These are phyloP conservation scores for Pelosia muscerda DNA, from an alignment of 2,888 invertebrate species.

Conservation along the genomic window DNA sequence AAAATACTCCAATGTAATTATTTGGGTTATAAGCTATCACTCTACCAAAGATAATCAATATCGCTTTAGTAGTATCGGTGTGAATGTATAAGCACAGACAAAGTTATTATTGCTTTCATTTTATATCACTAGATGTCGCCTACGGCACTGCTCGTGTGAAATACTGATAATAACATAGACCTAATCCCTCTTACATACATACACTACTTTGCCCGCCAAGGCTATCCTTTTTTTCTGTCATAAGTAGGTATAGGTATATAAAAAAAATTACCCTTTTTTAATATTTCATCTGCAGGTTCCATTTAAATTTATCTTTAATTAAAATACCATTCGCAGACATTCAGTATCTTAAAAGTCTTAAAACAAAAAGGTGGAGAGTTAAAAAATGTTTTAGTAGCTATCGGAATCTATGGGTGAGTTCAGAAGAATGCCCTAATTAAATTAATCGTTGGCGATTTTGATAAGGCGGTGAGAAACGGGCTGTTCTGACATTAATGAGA, in stretches of 20 bases:
- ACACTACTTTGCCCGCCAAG: background rate
- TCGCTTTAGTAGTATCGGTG: too few relatives aligned
- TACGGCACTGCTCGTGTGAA: too few relatives aligned
- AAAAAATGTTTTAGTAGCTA: slow-evolving; percentile 73
- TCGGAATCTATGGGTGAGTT: slow-evolving; percentile 72
- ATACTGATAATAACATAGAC: too few relatives aligned
- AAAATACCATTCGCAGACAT: slow-evolving; percentile 77
- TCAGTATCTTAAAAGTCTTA: slow-evolving; percentile 54
- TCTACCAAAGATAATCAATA: too few relatives aligned
- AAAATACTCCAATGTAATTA: too few relatives aligned
- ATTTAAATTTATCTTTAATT: slow-evolving; percentile 68
- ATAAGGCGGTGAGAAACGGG: slow-evolving; percentile 71
- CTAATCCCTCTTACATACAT: background rate
- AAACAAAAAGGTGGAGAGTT: slow-evolving; percentile 62
- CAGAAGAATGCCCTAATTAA: slow-evolving; percentile 82
- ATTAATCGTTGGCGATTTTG: slow-evolving; percentile 80
- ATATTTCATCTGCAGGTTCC: slow-evolving; percentile 37
- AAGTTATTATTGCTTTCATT: too few relatives aligned
- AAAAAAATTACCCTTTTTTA: slow-evolving; percentile 3
- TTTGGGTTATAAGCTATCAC: too few relatives aligned
- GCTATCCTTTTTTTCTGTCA: too few relatives aligned
- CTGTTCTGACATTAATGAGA: slow-evolving; percentile 78
- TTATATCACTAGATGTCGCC: too few relatives aligned
- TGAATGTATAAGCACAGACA: too few relatives aligned
- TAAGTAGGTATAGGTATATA: background rate